These are phyloP conservation scores for Bovichtus diacanthus DNA, from an alignment of 2,797 vertebrate genomes.

Conservation along the genomic window DNA sequence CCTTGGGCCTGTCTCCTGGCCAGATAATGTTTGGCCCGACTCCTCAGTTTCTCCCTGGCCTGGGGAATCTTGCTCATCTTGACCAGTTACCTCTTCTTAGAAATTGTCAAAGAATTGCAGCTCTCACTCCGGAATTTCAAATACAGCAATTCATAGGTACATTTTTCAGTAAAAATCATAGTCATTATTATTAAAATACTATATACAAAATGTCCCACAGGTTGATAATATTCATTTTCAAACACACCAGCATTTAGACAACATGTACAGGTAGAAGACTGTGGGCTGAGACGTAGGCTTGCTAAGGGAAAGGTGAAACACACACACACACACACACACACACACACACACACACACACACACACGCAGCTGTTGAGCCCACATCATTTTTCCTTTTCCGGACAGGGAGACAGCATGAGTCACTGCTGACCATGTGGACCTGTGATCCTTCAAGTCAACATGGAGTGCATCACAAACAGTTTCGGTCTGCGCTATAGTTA, in stretches of 20 bases:
- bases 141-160: no score
- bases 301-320: constrained; percentile 24
- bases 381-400: constrained; percentile 21
- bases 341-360: neutral
- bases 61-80: no score
- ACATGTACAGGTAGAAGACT: constrained; percentile 6
- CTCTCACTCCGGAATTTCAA: no score
- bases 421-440: constrained; percentile 45
- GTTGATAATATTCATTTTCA: neutral
- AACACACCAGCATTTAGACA: neutral
- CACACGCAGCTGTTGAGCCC: constrained; percentile 40
- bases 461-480: constrained; percentile 26
- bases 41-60: no score
- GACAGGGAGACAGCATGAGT: constrained; percentile 50
- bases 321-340: constrained; percentile 4
- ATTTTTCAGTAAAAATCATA: no score
- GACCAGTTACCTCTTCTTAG: no score
- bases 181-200: no score
- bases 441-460: constrained; percentile 33
- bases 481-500: neutral
- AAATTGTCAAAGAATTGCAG: no score
- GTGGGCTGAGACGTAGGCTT: constrained; percentile 6
- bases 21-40: no score
- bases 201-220: no score
- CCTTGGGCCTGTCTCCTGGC: no score